Evolutionary conservation across 1,140 invertebrate genomes (phyloP), one percentile per base, ranked within the genome.

Genomic region (Drosophila seguyi): DNA sequence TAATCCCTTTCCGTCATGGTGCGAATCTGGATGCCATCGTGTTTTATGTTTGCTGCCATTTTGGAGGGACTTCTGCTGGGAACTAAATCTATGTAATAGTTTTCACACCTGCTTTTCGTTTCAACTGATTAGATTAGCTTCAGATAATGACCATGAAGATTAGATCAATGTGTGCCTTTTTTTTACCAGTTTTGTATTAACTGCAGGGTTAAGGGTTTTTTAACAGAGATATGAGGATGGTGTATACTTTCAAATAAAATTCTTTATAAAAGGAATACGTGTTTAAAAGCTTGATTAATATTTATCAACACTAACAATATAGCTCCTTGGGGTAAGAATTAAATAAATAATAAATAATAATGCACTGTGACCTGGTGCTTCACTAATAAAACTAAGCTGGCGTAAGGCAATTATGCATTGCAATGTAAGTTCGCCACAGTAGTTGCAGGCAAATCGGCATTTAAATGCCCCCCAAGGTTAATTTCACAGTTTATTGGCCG

Each of bases 361-460:
- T 2, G 6, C 7, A 0, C 13, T 34, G 1, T 20, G 11, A 31
- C 48, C 59, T 62, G 3, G 10, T 14, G 13, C 10, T 36, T 6
- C 2, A 31, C 8, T 31, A 25, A 42, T 31, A 42, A 31, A 61
- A 63, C 36, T 60, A 22, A 42, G 16, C 38, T 34, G 27, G 5
- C 27, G 6, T 41, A 13, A 22, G 14, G 20, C 6, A 14, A 8
- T 58, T 42, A 41, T 31, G 1, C 22, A 22, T 29, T 38, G 14
- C 8, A 53, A 53, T 53, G 1, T 3, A 1, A 53, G 31, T 53
- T 36, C 14, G 14, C 31, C 36, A 29, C 36, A 52, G 27, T 27
- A 55, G 61, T 44, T 18, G 52, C 14, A 16, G 38, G 29, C 63
- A 52, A 69, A 69, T 67, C 29, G 16, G 20, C 38, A 36, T 67